Percentiles rank a stretch among this genome's conserved stretches.
These are phyloP conservation scores for Acanthurus lineatus DNA, from an alignment of 2,797 vertebrate genomes.

Conservation along the genomic window DNA sequence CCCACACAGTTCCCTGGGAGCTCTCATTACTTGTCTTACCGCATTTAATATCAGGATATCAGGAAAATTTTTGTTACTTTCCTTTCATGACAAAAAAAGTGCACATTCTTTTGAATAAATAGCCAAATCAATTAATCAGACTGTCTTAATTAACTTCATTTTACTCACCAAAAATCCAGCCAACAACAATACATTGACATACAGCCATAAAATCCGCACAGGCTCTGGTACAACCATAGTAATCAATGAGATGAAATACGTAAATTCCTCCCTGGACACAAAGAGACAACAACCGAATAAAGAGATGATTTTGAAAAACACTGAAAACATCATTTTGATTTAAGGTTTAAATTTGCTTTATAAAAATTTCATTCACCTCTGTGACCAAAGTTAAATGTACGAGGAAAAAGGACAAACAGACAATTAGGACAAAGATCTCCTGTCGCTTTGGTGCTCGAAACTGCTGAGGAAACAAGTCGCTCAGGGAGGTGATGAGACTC, in stretches of 20 bases:
- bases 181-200: constrained; percentile 86
- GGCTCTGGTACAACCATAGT: constrained; percentile 85
- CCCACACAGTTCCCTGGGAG: too few relatives aligned
- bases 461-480: constrained; percentile 57
- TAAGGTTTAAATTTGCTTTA: background rate
- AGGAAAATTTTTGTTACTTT: too few relatives aligned
- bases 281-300: background rate
- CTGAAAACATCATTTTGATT: too few relatives aligned
- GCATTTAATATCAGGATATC: too few relatives aligned
- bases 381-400: constrained; percentile 60
- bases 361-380: constrained; percentile 46
- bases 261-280: constrained; percentile 84
- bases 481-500: constrained; percentile 55
- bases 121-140: too few relatives aligned
- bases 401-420: constrained; percentile 65
- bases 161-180: constrained; percentile 90
- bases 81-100: too few relatives aligned
- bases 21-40: too few relatives aligned
- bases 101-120: too few relatives aligned
- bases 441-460: constrained; percentile 36
- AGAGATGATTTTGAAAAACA: too few relatives aligned
- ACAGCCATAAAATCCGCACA: constrained; percentile 86
- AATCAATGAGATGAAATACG: constrained; percentile 89
- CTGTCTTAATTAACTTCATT: too few relatives aligned
- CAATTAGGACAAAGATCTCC: constrained; percentile 62